Conservation (phyloP, 2,888 invertebrate species). For the Baccha elongata region DNA sequence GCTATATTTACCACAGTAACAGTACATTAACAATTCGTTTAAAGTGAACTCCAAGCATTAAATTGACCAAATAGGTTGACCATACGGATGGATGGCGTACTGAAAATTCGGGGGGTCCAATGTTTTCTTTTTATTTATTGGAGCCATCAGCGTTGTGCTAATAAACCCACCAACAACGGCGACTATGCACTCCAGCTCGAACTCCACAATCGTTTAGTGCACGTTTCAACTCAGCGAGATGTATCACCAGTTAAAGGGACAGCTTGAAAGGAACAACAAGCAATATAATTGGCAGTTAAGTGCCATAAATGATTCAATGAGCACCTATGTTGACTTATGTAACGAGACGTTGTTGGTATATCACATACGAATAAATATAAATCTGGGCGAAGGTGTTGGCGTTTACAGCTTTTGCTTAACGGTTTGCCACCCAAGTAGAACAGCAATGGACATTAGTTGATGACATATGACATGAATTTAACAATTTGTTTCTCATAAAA, state of each 20-base stretch:
- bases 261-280: conserved; percentile 62
- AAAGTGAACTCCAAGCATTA: conserved; percentile 57
- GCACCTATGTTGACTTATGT: conserved; percentile 69
- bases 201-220: conserved; percentile 28
- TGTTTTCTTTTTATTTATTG: conserved; percentile 54
- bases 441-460: conserved; percentile 29
- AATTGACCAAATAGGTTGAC: conserved; percentile 55
- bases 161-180: conserved; percentile 32
- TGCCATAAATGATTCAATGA: conserved; percentile 70
- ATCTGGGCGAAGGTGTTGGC: conserved; percentile 58
- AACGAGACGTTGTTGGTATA: conserved; percentile 41
- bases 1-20: conserved; percentile 11
- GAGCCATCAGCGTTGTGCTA: conserved; percentile 36
- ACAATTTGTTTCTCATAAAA: conserved; percentile 50
- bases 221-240: conserved; percentile 16
- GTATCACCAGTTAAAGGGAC: conserved; percentile 33
- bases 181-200: not conserved
- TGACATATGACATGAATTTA: conserved; percentile 50
- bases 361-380: conserved; percentile 41
- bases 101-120: conserved; percentile 47
- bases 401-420: conserved; percentile 49
- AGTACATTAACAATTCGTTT: conserved; percentile 60
- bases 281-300: conserved; percentile 71
- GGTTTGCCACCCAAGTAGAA: conserved; percentile 53
- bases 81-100: conserved; percentile 17